Base-by-base conservation (phyloP, 2,113 vertebrate genomes). In the Syngnathoides biaculeatus region DNA sequence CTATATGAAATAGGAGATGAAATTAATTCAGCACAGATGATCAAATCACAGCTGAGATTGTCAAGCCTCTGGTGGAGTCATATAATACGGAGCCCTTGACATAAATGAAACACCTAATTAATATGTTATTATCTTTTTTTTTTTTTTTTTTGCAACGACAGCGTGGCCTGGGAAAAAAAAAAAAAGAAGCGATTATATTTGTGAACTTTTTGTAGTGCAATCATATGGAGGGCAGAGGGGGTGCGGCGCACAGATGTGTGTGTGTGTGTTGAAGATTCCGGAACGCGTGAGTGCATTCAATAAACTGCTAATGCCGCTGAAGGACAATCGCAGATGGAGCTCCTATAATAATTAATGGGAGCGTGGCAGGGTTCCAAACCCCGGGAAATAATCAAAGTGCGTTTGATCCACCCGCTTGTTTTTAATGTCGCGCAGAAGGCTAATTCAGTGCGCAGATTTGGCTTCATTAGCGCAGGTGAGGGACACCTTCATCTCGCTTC, bases 301-400 rank as follows among this genome's bases (percentile, higher is more conserved):
- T 89, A 89, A 82, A 79, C 74, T 80, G 72, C 82, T 82, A 74
- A 79, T 78, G 77, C 79, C 80, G 82, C 84, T 81, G 85, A 85
- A 88, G 87, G 86, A 90, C 84, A 87, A 88, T 87, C 82, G 79
- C 89, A 91, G 85, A 90, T 88, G 85, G 90, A 87, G 89, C 84
- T 80, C 72, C 78, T 85, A 87, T 89, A 85, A 88, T 91, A 91
- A 91, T 90, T 90, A 92, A 91, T 88, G 82, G 84, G 81, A 75
- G 75, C 80, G 81, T 90, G 92, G 90, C 89, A 82, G 80, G 71
- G 75, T 81, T 90, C 90, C 90, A 91, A 88, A 87, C 80, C 81
- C 72, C 80, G 72, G 74, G 79, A 88, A 86, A 89, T 81, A 89
- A 89, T 84, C 79, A 85, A 83, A 85, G 79, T 76, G 79, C 71